Conservation (phyloP, 2,888 invertebrate genomes). For the Trissolcus japonicus region DNA sequence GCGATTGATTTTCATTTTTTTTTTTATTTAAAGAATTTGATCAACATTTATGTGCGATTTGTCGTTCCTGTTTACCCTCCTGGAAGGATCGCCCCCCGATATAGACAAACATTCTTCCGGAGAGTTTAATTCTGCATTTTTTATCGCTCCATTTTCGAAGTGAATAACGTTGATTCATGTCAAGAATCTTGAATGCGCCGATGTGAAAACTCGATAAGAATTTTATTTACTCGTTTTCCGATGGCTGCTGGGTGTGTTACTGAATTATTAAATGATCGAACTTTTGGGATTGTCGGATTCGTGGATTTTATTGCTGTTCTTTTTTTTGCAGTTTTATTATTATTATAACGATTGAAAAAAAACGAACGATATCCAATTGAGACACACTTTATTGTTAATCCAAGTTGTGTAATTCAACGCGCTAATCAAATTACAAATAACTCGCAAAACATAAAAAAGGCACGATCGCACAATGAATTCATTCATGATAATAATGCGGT, state of each 20-base stretch:
- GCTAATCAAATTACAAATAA: constrained; percentile 56
- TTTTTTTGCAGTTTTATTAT: too few relatives aligned
- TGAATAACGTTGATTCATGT: constrained; percentile 1
- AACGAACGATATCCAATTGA: too few relatives aligned
- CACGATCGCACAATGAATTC: constrained; percentile 54
- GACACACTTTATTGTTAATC: constrained; percentile 29
- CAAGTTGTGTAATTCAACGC: constrained; percentile 49
- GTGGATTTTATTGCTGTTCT: too few relatives aligned
- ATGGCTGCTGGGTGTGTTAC: too few relatives aligned
- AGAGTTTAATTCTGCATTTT: constrained; percentile 3
- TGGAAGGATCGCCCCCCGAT: not conserved
- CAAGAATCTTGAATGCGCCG: too few relatives aligned
- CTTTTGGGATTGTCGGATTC: too few relatives aligned
- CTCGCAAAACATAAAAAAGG: constrained; percentile 47
- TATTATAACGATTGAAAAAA: too few relatives aligned
- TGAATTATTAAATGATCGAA: too few relatives aligned
- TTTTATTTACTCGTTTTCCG: too few relatives aligned
- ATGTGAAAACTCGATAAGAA: too few relatives aligned
- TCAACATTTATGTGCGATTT: constrained; percentile 47
- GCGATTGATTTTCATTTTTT: not conserved
- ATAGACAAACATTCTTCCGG: too few relatives aligned
- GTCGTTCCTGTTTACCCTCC: constrained; percentile 34
- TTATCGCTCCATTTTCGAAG: not conserved
- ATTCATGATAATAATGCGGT: constrained; percentile 56
- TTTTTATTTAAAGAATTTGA: constrained; percentile 48